Evolutionary conservation across 2,797 vertebrate genomes (phyloP), one percentile per base, ranked within the genome.

Genomic region (Huso huso): DNA sequence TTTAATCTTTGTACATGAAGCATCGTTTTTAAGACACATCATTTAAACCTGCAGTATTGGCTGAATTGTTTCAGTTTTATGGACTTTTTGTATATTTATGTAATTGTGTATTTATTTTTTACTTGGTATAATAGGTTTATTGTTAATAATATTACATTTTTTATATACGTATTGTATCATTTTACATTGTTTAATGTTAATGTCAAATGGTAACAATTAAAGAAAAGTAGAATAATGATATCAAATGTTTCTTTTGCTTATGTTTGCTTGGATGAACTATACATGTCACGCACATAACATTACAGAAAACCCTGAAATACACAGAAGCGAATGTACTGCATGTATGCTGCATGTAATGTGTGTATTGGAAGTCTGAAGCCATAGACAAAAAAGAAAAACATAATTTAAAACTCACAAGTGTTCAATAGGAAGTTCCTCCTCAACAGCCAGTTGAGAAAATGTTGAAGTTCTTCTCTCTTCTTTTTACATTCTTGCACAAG

Each of bases 61-160:
- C 87, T 85, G 90, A 91, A 88, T 75, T 87, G 77, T 90, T 89
- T 84, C 83, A 87, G 83, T 80, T 72, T 77, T 83, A 79, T 91
- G 84, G 84, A 84, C 83, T 85, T 88, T 86, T 73, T 94, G 89
- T 95, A 93, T 94, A 93, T 95, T 95, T 93, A 90, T 94, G 90
- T 94, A 93, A 95, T 89, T 90, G 94, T 92, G 87, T 97, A 97
- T 98, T 97, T 98, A 97, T 98, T 98, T 93, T 88, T 93, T 82
- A 79, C 86, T 86, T 81, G 91, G 80, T 84, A 87, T 85, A 88
- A 89, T 93, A 65, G 61, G 49, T 70, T 78, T 90, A 78, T 79
- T 89, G 84, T 87, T 84, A 82, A 79, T 18, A 18, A 18, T 89
- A 95, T 95, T 95, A 95, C 94, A 95, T 88, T 91, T 87, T 93